Evolutionary conservation across 1,140 invertebrate genomes (phyloP).

Genomic region (Rhagoletis pomonella): DNA sequence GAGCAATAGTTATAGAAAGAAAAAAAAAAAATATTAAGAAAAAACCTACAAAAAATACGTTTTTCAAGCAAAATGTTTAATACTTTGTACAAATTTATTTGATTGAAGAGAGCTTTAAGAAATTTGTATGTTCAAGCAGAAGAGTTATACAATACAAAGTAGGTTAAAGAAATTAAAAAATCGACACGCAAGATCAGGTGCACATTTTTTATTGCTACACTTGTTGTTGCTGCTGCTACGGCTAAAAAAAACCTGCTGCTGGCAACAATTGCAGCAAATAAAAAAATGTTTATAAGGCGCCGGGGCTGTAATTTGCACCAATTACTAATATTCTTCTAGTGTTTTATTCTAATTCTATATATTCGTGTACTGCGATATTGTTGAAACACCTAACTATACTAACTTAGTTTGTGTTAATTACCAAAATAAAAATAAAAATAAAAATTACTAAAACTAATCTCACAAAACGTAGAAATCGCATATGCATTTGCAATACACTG

Average conservation of each 20-base stretch:
- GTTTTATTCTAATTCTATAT: conserved; percentile 67
- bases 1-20: not conserved
- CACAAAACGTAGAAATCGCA: conserved; percentile 38
- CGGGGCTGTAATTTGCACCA: conserved; percentile 74
- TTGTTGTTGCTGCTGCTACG: not conserved
- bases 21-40: not conserved
- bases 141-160: not conserved
- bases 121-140: not conserved
- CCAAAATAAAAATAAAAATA: conserved; percentile 60
- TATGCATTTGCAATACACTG: conserved; percentile 25
- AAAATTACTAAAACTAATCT: conserved; percentile 44
- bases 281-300: conserved; percentile 71
- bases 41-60: not conserved
- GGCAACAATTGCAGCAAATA: conserved; percentile 61
- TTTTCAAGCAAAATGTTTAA: not conserved
- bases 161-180: conserved; percentile 61
- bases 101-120: not conserved
- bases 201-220: conserved; percentile 68
- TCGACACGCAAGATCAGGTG: conserved; percentile 73
- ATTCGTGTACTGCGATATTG: conserved; percentile 48
- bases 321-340: conserved; percentile 59
- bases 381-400: conserved; percentile 2
- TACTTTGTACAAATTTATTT: too few relatives aligned
- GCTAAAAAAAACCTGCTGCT: too few relatives aligned
- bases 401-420: conserved; percentile 72